phyloP scores from a whole-genome alignment of 2,888 invertebrate genomes.

The Drosophila mettleri region DNA sequence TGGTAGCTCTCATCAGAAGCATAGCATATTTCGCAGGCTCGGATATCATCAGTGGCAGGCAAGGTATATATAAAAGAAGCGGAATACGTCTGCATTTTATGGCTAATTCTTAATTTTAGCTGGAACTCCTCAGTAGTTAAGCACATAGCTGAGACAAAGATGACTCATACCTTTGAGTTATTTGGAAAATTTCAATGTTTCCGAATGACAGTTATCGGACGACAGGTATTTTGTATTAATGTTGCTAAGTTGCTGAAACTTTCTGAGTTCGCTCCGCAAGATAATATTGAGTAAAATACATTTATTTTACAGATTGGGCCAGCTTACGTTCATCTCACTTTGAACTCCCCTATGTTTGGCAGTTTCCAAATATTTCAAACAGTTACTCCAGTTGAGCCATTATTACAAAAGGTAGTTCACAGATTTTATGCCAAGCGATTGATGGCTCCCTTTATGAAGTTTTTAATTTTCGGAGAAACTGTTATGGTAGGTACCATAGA shows the following conservation, averaged over 20 bases:
- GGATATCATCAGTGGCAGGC: conserved; percentile 87
- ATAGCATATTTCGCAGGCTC: conserved; percentile 82
- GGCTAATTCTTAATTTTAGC: conserved; percentile 11
- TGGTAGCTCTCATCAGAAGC: conserved; percentile 84
- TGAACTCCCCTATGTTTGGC: conserved; percentile 87
- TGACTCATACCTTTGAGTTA: conserved; percentile 32
- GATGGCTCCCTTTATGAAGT: conserved; percentile 88
- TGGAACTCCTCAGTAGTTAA: conserved; percentile 31
- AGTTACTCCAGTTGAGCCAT: conserved; percentile 91
- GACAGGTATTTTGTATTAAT: conserved; percentile 27
- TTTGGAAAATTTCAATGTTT: conserved; percentile 36
- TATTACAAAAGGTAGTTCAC: conserved; percentile 91
- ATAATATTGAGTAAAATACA: not conserved
- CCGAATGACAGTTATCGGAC: conserved; percentile 29
- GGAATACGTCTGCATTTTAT: no score
- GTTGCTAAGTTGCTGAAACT: not conserved
- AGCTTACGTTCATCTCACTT: conserved; percentile 89
- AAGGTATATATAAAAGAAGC: conserved; percentile 63
- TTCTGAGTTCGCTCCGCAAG: no score
- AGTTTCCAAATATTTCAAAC: conserved; percentile 89
- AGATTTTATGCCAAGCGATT: conserved; percentile 89
- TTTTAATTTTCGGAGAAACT: conserved; percentile 89
- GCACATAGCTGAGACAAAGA: conserved; percentile 38
- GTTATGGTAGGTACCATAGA: conserved; percentile 87
- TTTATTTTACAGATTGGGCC: conserved; percentile 88